Percentiles rank a stretch among this genome's conserved stretches.
These are phyloP conservation scores for Chrysoperla carnea DNA, from an alignment of 1,140 invertebrate genomes.

Conservation along the genomic window DNA sequence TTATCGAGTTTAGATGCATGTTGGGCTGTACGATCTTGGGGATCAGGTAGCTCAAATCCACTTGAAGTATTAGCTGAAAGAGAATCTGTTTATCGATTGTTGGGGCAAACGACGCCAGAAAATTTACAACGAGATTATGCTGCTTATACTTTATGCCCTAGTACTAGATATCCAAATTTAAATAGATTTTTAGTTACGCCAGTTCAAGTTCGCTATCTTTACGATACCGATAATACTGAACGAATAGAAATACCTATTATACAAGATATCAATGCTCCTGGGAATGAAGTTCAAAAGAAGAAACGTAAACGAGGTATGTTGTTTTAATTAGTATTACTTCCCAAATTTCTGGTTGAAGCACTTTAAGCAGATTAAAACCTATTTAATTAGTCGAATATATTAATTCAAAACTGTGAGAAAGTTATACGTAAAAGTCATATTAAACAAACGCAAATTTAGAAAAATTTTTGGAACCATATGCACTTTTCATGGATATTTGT, in stretches of 20 bases:
- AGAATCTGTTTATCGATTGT: constrained; percentile 54
- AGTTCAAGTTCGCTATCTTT: constrained; percentile 39
- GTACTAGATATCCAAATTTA: constrained; percentile 53
- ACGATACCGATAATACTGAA: constrained; percentile 35
- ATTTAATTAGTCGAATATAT: too few relatives aligned
- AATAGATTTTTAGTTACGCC: constrained; percentile 34
- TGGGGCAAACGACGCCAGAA: constrained; percentile 85
- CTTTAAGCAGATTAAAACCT: not conserved
- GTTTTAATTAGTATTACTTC: too few relatives aligned
- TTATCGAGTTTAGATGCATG: constrained; percentile 88
- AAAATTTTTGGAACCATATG: too few relatives aligned
- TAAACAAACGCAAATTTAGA: too few relatives aligned
- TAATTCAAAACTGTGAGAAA: too few relatives aligned
- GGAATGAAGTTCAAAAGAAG: constrained; percentile 38
- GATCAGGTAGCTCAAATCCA: constrained; percentile 41
- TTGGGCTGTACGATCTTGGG: constrained; percentile 85
- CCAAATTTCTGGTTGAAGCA: not conserved
- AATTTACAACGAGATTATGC: constrained; percentile 81
- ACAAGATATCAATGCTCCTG: constrained; percentile 14
- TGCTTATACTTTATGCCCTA: constrained; percentile 79
- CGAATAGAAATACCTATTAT: constrained; percentile 24
- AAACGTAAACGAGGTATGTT: constrained; percentile 11
- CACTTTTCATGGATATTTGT: too few relatives aligned
- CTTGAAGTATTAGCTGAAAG: constrained; percentile 81
- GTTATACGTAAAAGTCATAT: too few relatives aligned